Evolutionary conservation across 2,113 vertebrate species (phyloP).

Genomic region (Mastomys natalensis): DNA sequence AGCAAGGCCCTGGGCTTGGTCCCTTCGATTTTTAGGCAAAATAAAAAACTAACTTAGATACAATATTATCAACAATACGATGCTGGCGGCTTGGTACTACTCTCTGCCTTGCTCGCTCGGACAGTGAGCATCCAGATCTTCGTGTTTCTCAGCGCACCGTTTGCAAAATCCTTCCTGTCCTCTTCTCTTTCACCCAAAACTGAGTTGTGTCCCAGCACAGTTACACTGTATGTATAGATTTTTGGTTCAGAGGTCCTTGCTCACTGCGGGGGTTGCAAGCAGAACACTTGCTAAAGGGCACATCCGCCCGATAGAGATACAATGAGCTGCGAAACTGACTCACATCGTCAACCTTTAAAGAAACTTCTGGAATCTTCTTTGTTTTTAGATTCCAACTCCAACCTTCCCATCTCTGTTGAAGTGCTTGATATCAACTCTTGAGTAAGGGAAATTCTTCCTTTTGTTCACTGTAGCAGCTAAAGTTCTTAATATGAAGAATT

Average conservation of each 20-base stretch:
- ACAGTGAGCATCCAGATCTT: neutral
- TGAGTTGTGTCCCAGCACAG: neutral
- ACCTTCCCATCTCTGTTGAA: neutral
- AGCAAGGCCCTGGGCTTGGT: neutral
- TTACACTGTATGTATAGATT: neutral
- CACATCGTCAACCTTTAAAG: neutral
- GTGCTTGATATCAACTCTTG: neutral
- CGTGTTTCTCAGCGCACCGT: neutral
- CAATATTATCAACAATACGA: conserved; percentile 91
- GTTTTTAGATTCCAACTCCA: neutral
- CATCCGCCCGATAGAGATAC: neutral
- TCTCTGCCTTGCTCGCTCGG: conserved; percentile 5
- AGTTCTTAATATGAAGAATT: conserved; percentile 89
- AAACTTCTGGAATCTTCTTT: neutral
- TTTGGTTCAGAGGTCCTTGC: neutral
- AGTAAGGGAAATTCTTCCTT: neutral
- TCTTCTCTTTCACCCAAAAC: neutral
- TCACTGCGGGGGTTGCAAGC: neutral
- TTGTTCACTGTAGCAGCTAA: conserved; percentile 11
- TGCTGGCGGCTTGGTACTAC: conserved; percentile 91
- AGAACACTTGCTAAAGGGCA: neutral
- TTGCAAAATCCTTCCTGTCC: neutral
- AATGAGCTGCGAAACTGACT: neutral
- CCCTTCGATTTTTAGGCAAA: conserved; percentile 89
- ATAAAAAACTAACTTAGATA: conserved; percentile 89